phyloP scores from a whole-genome alignment of 2,113 vertebrate genomes.

The Entelurus aequoreus region DNA sequence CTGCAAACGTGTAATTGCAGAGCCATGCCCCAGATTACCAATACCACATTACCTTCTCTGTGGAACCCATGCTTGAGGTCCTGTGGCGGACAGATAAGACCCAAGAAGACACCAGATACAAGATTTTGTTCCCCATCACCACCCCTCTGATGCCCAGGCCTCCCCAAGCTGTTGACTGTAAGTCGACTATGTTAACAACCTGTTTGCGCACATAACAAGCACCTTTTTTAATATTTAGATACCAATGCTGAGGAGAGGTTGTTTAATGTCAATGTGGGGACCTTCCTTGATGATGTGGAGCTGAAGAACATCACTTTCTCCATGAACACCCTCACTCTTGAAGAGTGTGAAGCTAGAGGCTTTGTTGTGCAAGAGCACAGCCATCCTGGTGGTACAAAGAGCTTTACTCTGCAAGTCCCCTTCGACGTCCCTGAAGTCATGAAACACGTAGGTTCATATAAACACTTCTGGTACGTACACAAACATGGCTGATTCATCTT shows the following conservation, averaged over 20 bases:
- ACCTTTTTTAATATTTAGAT: constrained; percentile 27
- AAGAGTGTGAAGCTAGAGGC: constrained; percentile 56
- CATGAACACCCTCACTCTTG: constrained; percentile 47
- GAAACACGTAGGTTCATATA: constrained; percentile 59
- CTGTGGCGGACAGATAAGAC: constrained; percentile 49
- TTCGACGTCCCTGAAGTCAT: constrained; percentile 63
- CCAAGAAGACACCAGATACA: constrained; percentile 60
- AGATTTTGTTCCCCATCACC: constrained; percentile 67
- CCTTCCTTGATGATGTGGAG: constrained; percentile 74
- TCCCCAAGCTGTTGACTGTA: constrained; percentile 42
- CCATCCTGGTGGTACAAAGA: constrained; percentile 63
- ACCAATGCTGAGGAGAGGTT: constrained; percentile 42
- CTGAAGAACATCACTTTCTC: constrained; percentile 72
- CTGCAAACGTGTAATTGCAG: constrained; percentile 53
- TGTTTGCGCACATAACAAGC: too few relatives aligned
- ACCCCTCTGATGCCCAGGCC: constrained; percentile 55
- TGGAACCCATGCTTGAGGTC: constrained; percentile 72
- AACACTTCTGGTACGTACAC: accelerated
- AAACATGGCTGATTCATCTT: not conserved
- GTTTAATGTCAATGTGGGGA: constrained; percentile 68
- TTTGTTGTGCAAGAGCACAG: constrained; percentile 49
- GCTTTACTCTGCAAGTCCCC: constrained; percentile 62
- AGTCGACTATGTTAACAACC: constrained; percentile 5
- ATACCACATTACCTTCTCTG: constrained; percentile 59
- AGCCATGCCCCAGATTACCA: constrained; percentile 63